A percentile compares a stretch with the other conserved stretches of the same genome.
Conservation (phyloP, 92 coral and sea anemone species). For the Isaurus tuberculatus region DNA sequence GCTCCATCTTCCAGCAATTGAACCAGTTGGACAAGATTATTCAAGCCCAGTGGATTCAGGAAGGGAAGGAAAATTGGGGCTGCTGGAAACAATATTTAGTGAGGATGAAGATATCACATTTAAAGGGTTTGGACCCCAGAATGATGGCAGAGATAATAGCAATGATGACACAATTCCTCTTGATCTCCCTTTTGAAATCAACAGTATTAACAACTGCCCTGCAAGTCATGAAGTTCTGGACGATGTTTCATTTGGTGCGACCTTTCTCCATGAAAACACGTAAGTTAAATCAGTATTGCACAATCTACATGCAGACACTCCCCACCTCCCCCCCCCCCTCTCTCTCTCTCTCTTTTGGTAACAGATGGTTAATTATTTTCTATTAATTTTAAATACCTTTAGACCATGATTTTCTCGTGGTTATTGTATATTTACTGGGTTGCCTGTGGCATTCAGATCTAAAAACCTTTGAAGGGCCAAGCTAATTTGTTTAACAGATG, state of each 20-base stretch:
- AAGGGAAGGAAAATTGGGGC: constrained; percentile 14
- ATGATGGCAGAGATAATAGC: constrained; percentile 21
- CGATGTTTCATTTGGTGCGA: constrained; percentile 7
- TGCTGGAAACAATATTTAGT: constrained; percentile 15
- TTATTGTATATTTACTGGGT: constrained; percentile 5
- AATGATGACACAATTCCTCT: constrained; percentile 27
- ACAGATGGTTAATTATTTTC: neutral
- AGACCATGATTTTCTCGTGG: no score
- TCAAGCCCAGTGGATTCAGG: constrained; percentile 14
- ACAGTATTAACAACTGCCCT: neutral
- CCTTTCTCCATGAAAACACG: constrained; percentile 4
- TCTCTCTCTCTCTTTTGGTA: neutral
- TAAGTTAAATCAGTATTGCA: constrained; percentile 15
- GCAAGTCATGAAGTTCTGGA: constrained; percentile 13
- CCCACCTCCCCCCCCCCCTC: neutral
- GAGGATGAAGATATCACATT: constrained; percentile 29
- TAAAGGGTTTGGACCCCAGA: constrained; percentile 32
- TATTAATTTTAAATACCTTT: constrained; percentile 8
- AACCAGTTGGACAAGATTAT: constrained; percentile 7
- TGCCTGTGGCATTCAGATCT: no score
- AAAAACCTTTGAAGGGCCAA: neutral
- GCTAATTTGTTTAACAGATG: neutral
- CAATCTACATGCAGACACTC: neutral
- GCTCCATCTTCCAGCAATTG: constrained; percentile 3
- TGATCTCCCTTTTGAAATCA: neutral